Base-by-base conservation (phyloP, 2,888 invertebrate genomes). In the Shargacucullia verbasci region DNA sequence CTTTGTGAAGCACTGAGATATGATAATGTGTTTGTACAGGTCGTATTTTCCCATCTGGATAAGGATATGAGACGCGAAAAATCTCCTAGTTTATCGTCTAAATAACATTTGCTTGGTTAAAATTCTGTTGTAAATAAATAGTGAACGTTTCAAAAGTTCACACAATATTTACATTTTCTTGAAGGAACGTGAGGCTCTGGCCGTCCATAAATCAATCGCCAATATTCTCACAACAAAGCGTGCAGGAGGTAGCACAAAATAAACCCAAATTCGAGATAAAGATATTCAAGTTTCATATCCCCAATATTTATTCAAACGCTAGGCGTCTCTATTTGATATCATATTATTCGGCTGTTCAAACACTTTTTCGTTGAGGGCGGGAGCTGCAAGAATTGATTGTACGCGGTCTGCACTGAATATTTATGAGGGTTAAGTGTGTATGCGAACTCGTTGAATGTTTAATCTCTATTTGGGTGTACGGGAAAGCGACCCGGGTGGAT, bases 401-500 rank as follows among this genome's bases (percentile, higher is more conserved):
- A 82, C 87, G 90, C 82, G 89, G 87, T 90, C 87, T 86, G 82
- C 72, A 69, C 86, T 90, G 92, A 91, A 93, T 93, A 93, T 94
- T 91, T 91, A 94, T 92, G 86, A 91, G 90, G 90, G 91, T 90
- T 91, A 92, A 92, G 93, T 92, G 92, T 92, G 89, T 91, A 91
- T 89, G 89, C 87, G 89, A 90, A 90, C 87, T 89, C 89, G 86
- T 86, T 93, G 93, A 94, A 94, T 94, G 91, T 94, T 94, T 93
- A 92, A 94, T 93, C 89, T 90, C 73, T 88, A 86, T 89, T 88
- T 87, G 88, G 85, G 76, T 80, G 85, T 80, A 79, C 73, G 75
- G 77, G 76, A 76, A 61, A 71, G 78, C 56, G 68, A 75, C 59
- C 72, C 61, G 78, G 66, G 61, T 58, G 75, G 72, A 59, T 66